These are phyloP conservation scores for Lithobius niger DNA, from an alignment of 1,140 invertebrate species.

Conservation along the genomic window DNA sequence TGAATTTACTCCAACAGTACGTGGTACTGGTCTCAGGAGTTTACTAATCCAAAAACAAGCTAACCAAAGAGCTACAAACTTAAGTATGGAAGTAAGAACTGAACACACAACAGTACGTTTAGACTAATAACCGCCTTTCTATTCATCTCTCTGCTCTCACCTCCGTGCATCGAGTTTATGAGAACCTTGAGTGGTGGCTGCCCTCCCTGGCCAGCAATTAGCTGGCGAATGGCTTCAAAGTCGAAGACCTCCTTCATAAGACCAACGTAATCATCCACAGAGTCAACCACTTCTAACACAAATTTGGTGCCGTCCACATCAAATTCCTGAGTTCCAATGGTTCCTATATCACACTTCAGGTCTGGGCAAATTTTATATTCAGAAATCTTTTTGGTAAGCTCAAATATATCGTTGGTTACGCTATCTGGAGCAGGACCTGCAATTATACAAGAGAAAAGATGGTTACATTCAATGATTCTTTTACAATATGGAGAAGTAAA, in stretches of 20 bases:
- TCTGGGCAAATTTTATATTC: constrained; percentile 66
- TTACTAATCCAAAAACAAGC: too few species aligned
- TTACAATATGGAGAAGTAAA: too few species aligned
- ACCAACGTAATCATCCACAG: constrained; percentile 74
- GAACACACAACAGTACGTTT: not conserved
- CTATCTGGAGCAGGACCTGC: constrained; percentile 77
- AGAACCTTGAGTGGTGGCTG: constrained; percentile 64
- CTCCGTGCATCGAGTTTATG: constrained; percentile 89
- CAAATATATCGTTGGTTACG: constrained; percentile 79
- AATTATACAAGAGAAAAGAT: too few species aligned
- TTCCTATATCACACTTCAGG: constrained; percentile 58
- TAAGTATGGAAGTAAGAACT: too few species aligned
- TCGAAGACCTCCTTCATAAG: constrained; percentile 98
- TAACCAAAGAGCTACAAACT: too few species aligned
- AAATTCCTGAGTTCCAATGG: constrained; percentile 45
- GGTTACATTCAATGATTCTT: too few species aligned
- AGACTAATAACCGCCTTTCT: not conserved
- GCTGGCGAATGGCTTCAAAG: constrained; percentile 61
- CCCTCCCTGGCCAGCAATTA: constrained; percentile 50
- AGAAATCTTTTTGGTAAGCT: constrained; percentile 59
- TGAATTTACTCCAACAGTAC: too few species aligned
- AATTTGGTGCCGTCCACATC: constrained; percentile 58
- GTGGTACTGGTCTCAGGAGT: too few species aligned
- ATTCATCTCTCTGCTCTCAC: constrained; percentile 34
- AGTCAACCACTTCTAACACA: constrained; percentile 80